Base-by-base conservation (phyloP, 2,113 vertebrate species). In the Paramormyrops kingsleyae region DNA sequence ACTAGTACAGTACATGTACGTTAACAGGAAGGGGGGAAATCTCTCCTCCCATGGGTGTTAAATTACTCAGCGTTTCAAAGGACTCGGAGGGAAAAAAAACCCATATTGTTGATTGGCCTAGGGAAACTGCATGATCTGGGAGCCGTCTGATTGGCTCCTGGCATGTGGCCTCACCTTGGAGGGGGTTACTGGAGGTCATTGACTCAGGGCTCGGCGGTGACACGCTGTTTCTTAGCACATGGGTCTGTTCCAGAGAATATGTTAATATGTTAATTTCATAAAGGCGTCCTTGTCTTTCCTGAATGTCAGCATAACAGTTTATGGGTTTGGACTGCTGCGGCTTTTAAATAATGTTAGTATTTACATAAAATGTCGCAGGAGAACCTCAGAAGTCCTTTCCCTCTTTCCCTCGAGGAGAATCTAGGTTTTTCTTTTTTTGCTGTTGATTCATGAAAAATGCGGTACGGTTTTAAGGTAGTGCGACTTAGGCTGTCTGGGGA, bases 71-170 rank as follows among this genome's bases (percentile, higher is more conserved):
- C 35, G 17, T 80, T 80, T 80, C 74, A 80, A 80, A 42, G n/a
- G 74, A 39, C 35, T 80, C 10, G 13, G 66, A 35, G 1, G 66
- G 35, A 77, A 80, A 77, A 74, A 80, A 80, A 80, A 42, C 74
- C 74, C 31, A 27, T 9, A 70, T 35, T 91, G 87, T 90, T 94
- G 93, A 96, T 96, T 96, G 95, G 96, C 93, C 94, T 62, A 92
- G 85, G 90, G 27, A 17, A 83, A 89, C 89, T 93, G 95, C 96
- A 93, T 96, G 95, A 96, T 95, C 92, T 91, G 77, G 91, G 6
- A 1, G 24, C 77, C 46, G 21, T 87, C 88, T 89, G 89, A 92
- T 92, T 92, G 92, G 92, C 88, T 62, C 89, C 77, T 86, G 62
- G 52, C 35, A 62, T 86, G 89, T 92, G 92, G 92, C 88, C 91